Evolutionary conservation across 2,113 vertebrate species (phyloP).

Genomic region (Carollia perspicillata): DNA sequence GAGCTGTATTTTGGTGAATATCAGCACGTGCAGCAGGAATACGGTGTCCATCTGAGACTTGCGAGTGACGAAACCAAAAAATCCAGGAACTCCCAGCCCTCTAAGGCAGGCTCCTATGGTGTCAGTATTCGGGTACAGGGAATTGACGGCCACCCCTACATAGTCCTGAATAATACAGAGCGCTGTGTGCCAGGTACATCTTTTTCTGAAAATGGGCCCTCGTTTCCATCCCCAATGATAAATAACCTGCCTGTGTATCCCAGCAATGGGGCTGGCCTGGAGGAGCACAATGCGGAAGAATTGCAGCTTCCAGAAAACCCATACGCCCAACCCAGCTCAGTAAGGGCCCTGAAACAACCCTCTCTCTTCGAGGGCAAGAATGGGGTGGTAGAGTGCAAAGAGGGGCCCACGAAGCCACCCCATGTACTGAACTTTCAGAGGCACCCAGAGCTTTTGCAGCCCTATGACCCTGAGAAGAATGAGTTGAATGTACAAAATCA

Average conservation of each 20-base stretch:
- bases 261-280: slow-evolving; percentile 79
- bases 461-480: slow-evolving; percentile 91
- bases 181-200: slow-evolving; percentile 78
- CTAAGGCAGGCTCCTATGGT: slow-evolving; percentile 89
- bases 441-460: slow-evolving; percentile 93
- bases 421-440: slow-evolving; percentile 91
- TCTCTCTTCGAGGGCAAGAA: slow-evolving; percentile 79
- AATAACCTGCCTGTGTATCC: slow-evolving; percentile 80
- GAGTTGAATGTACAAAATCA: slow-evolving; percentile 79
- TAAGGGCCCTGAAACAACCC: slow-evolving; percentile 80
- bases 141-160: slow-evolving; percentile 96
- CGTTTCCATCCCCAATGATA: slow-evolving; percentile 66
- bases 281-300: slow-evolving; percentile 65
- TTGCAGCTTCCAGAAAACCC: slow-evolving; percentile 81
- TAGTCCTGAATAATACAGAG: slow-evolving; percentile 96
- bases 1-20: slow-evolving; percentile 89
- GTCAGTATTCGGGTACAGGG: slow-evolving; percentile 98
- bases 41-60: slow-evolving; percentile 76
- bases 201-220: slow-evolving; percentile 79
- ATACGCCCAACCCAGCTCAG: slow-evolving; percentile 73
- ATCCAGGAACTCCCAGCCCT: slow-evolving; percentile 75
- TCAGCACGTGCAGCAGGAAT: slow-evolving; percentile 83
- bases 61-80: slow-evolving; percentile 72
- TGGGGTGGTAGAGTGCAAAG: slow-evolving; percentile 74
- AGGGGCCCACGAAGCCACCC: slow-evolving; percentile 77